These are phyloP conservation scores for Leucoraja ocellata DNA, from an alignment of 2,797 vertebrate genomes.

Conservation along the genomic window DNA sequence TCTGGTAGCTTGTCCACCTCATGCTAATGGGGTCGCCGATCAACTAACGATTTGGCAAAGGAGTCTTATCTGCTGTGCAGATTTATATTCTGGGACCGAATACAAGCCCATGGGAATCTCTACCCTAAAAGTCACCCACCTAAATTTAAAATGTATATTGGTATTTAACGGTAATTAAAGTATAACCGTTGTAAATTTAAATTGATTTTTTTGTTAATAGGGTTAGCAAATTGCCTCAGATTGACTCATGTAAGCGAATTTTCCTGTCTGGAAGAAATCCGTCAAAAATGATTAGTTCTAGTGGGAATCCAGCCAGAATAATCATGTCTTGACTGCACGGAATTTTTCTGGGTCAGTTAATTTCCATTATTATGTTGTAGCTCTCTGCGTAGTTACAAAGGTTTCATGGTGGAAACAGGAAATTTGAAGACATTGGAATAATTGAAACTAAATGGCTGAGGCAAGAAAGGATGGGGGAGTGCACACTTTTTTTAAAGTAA, in stretches of 20 bases:
- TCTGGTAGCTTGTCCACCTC: no score
- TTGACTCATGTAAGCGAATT: background rate
- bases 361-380: slow-evolving; percentile 2
- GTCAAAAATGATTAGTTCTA: background rate
- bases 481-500: background rate
- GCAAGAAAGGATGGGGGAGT: background rate
- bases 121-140: background rate
- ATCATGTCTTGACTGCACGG: background rate
- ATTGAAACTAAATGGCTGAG: background rate
- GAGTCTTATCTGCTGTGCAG: background rate
- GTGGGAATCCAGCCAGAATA: background rate
- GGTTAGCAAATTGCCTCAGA: background rate
- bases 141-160: background rate
- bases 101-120: background rate
- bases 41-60: background rate
- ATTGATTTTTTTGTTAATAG: background rate
- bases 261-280: background rate
- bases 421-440: background rate
- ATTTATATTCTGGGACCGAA: background rate
- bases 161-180: background rate
- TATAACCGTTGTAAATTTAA: background rate
- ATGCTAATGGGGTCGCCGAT: background rate
- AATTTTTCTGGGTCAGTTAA: slow-evolving; percentile 20
- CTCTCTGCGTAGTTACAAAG: background rate
- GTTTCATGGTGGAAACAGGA: background rate